These are phyloP conservation scores for Megalonaias nervosa DNA, from an alignment of 1,140 invertebrate genomes.

Conservation along the genomic window DNA sequence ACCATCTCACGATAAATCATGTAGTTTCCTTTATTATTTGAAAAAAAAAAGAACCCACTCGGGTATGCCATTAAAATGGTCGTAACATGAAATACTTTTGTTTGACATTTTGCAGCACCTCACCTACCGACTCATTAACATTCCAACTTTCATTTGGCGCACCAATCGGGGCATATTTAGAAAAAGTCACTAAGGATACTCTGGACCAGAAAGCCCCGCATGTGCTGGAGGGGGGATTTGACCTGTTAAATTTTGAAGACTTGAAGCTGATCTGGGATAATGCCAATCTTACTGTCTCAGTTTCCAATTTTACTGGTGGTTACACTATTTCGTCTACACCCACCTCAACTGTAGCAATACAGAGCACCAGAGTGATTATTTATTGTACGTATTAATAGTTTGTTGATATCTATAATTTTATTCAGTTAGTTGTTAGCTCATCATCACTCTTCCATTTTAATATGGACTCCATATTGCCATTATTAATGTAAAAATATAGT, in stretches of 20 bases:
- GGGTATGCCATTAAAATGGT: no score
- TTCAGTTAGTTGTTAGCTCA: no score
- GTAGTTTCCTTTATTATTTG: no score
- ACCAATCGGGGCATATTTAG: slow-evolving; percentile 27
- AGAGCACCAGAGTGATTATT: slow-evolving; percentile 11
- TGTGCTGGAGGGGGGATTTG: slow-evolving; percentile 16
- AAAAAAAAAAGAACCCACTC: no score
- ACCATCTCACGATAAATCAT: no score
- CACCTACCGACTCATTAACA: slow-evolving; percentile 17
- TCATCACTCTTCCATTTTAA: no score
- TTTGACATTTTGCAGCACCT: no score
- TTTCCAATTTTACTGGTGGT: slow-evolving; percentile 31
- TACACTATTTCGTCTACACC: slow-evolving; percentile 13
- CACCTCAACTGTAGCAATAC: slow-evolving; percentile 3
- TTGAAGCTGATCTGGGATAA: slow-evolving; percentile 34
- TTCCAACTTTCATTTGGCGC: slow-evolving; percentile 32
- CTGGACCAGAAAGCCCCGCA: slow-evolving; percentile 24
- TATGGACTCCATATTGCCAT: no score
- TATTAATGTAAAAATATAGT: no score
- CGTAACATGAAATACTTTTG: no score
- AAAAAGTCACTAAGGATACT: slow-evolving; percentile 18
- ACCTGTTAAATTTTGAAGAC: slow-evolving; percentile 30
- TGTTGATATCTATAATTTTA: no score
- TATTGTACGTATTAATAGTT: slow-evolving; percentile 21
- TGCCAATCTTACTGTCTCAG: slow-evolving; percentile 10